A percentile compares a stretch with the other conserved stretches of the same genome.
Conservation (phyloP, 1,140 invertebrate genomes). For the Coenobita brevimanus region DNA sequence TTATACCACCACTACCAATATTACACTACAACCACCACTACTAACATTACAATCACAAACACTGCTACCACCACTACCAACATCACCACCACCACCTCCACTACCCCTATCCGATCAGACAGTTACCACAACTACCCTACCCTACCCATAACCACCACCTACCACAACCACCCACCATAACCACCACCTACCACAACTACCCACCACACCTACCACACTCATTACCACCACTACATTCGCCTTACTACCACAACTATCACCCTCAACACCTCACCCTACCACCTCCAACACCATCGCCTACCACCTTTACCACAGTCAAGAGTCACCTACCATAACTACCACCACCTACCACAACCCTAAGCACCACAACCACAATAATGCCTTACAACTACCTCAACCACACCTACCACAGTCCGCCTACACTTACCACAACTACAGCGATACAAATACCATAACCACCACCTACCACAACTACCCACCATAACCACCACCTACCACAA, state of each 20-base stretch:
- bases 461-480: too few relatives aligned
- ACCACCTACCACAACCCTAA: too few relatives aligned
- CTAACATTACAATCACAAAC: too few relatives aligned
- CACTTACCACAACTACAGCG: too few relatives aligned
- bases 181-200: not conserved
- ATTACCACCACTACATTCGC: not conserved
- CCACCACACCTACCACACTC: not conserved
- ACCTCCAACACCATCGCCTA: not conserved
- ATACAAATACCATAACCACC: too few relatives aligned
- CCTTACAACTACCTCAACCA: too few relatives aligned
- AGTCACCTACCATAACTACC: too few relatives aligned
- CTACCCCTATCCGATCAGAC: not conserved
- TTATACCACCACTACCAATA: too few relatives aligned
- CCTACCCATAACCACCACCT: not conserved
- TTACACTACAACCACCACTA: too few relatives aligned
- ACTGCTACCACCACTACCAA: not conserved
- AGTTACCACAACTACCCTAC: not conserved
- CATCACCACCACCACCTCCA: constrained; percentile 11
- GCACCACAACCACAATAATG: too few relatives aligned
- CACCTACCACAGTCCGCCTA: too few relatives aligned
- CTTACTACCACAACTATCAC: not conserved
- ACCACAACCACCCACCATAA: not conserved
- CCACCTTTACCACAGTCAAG: not conserved
- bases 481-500: too few relatives aligned
- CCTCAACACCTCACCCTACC: not conserved